Conservation (phyloP, 2,797 vertebrate species). For the Coluber constrictor region DNA sequence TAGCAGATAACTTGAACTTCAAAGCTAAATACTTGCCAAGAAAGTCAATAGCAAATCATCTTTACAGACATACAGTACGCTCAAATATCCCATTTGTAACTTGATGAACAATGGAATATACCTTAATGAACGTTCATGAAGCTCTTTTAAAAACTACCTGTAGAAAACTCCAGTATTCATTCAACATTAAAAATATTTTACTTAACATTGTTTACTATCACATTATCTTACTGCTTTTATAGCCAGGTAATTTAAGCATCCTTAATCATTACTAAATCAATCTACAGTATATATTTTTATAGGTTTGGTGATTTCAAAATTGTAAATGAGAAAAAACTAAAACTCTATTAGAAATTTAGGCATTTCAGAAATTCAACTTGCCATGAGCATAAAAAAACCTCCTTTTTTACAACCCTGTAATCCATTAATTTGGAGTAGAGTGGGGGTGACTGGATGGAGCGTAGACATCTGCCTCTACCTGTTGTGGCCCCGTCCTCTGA, state of each 20-base stretch:
- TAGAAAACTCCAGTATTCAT: neutral
- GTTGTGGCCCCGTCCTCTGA: too few relatives aligned
- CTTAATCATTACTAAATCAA: neutral
- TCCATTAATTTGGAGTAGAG: too few relatives aligned
- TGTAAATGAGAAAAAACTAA: neutral
- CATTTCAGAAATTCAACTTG: neutral
- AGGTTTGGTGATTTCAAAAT: neutral
- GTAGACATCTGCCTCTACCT: too few relatives aligned
- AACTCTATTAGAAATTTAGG: neutral
- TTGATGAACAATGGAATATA: neutral
- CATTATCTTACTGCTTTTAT: neutral
- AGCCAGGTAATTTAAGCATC: neutral
- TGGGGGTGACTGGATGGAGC: too few relatives aligned
- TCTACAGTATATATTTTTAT: neutral
- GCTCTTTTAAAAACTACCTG: neutral
- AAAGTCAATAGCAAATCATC: neutral
- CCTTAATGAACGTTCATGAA: neutral
- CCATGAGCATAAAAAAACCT: too few relatives aligned
- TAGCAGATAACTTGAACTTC: neutral
- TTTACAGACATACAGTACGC: neutral
- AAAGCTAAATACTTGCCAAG: neutral
- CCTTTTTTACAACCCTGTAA: too few relatives aligned
- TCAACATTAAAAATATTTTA: neutral
- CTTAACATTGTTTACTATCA: neutral
- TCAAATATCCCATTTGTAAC: neutral